Evolutionary conservation across 2,797 vertebrate species (phyloP).

Genomic region (Tolypeutes matacus): DNA sequence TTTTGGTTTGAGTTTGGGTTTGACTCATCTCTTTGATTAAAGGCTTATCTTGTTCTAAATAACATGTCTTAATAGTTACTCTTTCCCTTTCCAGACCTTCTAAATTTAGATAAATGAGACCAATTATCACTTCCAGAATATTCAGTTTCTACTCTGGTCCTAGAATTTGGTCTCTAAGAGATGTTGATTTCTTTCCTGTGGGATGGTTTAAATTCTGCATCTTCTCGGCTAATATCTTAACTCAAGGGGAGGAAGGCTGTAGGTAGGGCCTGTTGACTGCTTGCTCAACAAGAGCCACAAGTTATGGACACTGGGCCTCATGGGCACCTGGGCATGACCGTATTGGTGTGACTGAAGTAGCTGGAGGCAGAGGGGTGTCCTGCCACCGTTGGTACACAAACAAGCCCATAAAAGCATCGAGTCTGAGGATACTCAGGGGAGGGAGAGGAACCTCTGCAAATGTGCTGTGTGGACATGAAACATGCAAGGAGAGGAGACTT

Average conservation of each 20-base stretch:
- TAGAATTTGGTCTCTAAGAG: slow-evolving; percentile 78
- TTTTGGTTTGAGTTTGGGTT: slow-evolving; percentile 76
- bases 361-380: background rate
- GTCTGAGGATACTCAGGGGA: slow-evolving; percentile 40
- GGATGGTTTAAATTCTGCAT: slow-evolving; percentile 59
- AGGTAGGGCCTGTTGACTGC: background rate
- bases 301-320: background rate
- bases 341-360: background rate
- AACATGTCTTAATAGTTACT: slow-evolving; percentile 81
- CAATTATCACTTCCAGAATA: slow-evolving; percentile 81
- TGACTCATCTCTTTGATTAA: slow-evolving; percentile 84
- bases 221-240: slow-evolving; percentile 35
- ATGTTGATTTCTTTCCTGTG: slow-evolving; percentile 73
- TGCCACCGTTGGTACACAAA: background rate
- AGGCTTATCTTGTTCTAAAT: slow-evolving; percentile 81
- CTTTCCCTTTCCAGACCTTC: slow-evolving; percentile 79
- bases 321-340: background rate
- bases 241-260: background rate
- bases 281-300: background rate
- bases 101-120: slow-evolving; percentile 84
- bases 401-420: background rate
- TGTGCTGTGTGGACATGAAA: background rate
- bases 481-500: background rate
- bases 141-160: slow-evolving; percentile 77
- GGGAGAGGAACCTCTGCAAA: slow-evolving; percentile 1